A percentile compares a stretch with the other conserved stretches of the same genome.
Conservation (phyloP, 2,797 vertebrate genomes). For the Crocidura indochinensis region DNA sequence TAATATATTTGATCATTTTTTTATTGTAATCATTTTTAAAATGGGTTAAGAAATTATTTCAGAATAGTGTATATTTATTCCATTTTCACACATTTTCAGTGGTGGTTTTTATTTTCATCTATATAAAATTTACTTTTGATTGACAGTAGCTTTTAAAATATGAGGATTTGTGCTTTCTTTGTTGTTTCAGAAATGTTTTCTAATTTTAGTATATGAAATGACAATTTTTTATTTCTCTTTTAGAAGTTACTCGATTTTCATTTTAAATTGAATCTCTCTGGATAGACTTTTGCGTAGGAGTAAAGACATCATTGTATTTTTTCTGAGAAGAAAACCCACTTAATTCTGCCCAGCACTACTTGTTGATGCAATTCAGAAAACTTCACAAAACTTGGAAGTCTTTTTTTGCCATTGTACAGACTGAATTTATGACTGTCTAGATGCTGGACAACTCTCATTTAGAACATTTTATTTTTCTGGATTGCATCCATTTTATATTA, state of each 20-base stretch:
- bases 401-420: neutral
- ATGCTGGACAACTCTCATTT: neutral
- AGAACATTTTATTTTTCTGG: neutral
- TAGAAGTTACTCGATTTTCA: neutral
- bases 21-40: neutral
- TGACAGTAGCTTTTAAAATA: neutral
- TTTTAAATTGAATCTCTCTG: neutral
- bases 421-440: neutral
- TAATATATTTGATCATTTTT: neutral
- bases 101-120: neutral
- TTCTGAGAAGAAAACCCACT: neutral
- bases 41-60: neutral
- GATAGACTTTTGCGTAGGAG: neutral
- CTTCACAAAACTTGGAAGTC: neutral
- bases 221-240: conserved; percentile 22
- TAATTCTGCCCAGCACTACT: neutral
- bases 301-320: conserved; percentile 16
- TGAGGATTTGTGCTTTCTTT: neutral
- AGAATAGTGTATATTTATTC: neutral
- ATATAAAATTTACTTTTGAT: conserved; percentile 17
- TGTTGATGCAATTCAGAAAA: neutral
- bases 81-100: neutral
- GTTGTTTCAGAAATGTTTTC: neutral
- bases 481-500: neutral
- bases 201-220: neutral